Percentiles rank a stretch among this genome's conserved stretches.
Evolutionary conservation across 2,797 vertebrate species (phyloP).

Genomic region (Tragelaphus eurycerus): DNA sequence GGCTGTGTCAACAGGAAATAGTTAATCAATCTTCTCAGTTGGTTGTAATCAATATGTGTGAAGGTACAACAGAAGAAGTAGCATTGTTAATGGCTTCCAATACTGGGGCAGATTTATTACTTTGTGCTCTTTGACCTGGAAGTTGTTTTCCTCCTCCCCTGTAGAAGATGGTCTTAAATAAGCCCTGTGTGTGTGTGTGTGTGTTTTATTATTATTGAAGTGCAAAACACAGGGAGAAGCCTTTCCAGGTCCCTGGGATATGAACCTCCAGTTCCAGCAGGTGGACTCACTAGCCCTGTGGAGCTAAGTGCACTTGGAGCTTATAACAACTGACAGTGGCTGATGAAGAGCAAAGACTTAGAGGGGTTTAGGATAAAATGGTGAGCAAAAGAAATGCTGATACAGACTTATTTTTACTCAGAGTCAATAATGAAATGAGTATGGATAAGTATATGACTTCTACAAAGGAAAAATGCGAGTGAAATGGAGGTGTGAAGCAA

Average conservation of each 20-base stretch:
- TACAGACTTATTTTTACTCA: neutral
- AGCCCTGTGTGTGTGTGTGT: neutral
- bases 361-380: neutral
- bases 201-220: neutral
- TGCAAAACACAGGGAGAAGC: neutral
- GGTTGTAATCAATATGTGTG: neutral
- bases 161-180: neutral
- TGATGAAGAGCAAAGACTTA: neutral
- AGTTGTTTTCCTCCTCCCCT: neutral
- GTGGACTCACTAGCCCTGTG: neutral
- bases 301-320: neutral
- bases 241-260: neutral
- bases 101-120: neutral
- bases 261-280: neutral
- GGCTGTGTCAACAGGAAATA: neutral
- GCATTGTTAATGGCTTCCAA: neutral
- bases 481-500: neutral
- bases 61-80: neutral
- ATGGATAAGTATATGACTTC: neutral
- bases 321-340: neutral
- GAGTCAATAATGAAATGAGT: neutral
- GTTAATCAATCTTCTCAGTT: neutral
- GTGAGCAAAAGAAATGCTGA: neutral
- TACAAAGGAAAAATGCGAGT: neutral
- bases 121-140: neutral